Evolutionary conservation across 2,113 vertebrate species (phyloP).

Genomic region (Grallaria varia): DNA sequence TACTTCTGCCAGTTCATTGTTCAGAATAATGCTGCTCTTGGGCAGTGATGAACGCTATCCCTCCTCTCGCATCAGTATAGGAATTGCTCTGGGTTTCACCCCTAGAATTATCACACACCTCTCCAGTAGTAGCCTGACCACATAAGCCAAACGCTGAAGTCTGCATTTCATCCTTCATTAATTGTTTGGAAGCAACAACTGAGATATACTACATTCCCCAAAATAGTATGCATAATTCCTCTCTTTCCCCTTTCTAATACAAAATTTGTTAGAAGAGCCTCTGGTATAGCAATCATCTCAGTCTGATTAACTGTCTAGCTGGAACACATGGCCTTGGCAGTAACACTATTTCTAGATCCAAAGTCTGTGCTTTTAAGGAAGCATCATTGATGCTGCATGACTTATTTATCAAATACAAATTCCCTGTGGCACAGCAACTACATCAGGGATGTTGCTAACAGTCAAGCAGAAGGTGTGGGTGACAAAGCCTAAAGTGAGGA

Average conservation of each 20-base stretch:
- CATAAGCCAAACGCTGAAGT: not conserved
- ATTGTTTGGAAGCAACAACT: not conserved
- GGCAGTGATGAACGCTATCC: not conserved
- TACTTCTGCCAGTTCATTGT: conserved; percentile 25
- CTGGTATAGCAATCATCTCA: conserved; percentile 57
- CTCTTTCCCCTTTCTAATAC: not conserved
- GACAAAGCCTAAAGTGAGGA: conserved; percentile 42
- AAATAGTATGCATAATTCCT: not conserved
- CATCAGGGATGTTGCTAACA: not conserved
- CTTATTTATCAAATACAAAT: conserved; percentile 44
- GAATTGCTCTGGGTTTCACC: not conserved
- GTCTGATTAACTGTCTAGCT: conserved; percentile 11
- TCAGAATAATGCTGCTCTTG: not conserved
- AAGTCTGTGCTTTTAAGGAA: not conserved
- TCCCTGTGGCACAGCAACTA: not conserved
- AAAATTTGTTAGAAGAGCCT: not conserved
- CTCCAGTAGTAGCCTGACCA: not conserved
- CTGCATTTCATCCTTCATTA: not conserved
- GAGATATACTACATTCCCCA: not conserved
- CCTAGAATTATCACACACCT: not conserved
- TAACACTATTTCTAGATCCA: not conserved
- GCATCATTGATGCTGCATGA: not conserved
- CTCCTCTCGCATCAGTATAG: not conserved
- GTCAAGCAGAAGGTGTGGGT: not conserved
- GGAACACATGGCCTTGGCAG: conserved; percentile 29